These are phyloP conservation scores for Coregonus clupeaformis DNA, from an alignment of 2,113 vertebrate species.

Conservation along the genomic window DNA sequence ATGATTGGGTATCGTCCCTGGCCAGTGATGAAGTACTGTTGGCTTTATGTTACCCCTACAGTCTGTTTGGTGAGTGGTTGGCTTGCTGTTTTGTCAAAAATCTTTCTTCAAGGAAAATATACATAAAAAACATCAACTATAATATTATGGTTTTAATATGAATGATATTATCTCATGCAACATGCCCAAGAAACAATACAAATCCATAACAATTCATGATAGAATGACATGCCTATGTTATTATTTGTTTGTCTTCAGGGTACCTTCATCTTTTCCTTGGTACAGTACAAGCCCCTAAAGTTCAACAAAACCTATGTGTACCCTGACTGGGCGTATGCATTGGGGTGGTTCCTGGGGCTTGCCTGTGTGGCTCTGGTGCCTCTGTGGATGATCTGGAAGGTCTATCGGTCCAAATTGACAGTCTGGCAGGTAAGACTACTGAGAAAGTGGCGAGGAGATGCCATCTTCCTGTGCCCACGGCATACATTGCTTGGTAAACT, in stretches of 20 bases:
- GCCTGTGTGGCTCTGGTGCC: slow-evolving; percentile 87
- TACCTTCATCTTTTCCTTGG: slow-evolving; percentile 67
- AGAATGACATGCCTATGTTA: neutral
- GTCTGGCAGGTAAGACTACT: slow-evolving; percentile 51
- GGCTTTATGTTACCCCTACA: slow-evolving; percentile 64
- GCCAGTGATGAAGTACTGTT: slow-evolving; percentile 67
- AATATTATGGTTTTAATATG: no score
- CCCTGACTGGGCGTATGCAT: slow-evolving; percentile 85
- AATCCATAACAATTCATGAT: neutral
- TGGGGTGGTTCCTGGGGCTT: slow-evolving; percentile 86
- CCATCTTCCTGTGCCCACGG: no score
- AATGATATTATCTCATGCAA: no score
- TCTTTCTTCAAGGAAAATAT: no score
- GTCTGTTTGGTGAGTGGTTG: slow-evolving; percentile 65
- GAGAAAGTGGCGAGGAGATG: no score
- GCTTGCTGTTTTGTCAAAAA: neutral
- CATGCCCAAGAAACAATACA: neutral
- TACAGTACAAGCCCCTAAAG: slow-evolving; percentile 66
- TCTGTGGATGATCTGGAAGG: slow-evolving; percentile 78
- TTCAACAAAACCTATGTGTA: slow-evolving; percentile 89
- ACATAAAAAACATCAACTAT: no score
- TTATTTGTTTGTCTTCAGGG: slow-evolving; percentile 39
- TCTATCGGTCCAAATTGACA: slow-evolving; percentile 57
- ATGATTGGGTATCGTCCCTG: slow-evolving; percentile 66
- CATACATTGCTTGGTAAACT: no score